These are phyloP conservation scores for Allophyes oxyacanthae DNA, from an alignment of 2,888 invertebrate genomes.

Conservation along the genomic window DNA sequence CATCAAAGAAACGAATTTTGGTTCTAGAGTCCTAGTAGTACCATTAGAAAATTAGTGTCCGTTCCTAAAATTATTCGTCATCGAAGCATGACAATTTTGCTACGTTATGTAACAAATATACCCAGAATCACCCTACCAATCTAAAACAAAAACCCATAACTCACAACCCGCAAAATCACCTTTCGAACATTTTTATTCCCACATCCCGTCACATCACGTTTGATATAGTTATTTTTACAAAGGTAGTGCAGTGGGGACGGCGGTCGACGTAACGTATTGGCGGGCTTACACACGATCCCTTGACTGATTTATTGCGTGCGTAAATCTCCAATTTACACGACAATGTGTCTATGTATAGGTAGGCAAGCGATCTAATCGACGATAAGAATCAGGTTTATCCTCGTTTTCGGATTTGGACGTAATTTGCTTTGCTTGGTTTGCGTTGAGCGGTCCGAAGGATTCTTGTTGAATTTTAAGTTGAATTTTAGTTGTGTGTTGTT, in stretches of 20 bases:
- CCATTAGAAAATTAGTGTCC: too few species aligned
- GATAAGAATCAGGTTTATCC: slow-evolving; percentile 67
- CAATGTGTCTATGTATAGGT: slow-evolving; percentile 67
- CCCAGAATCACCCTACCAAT: slow-evolving; percentile 30
- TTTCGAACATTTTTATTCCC: slow-evolving; percentile 61
- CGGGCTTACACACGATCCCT: slow-evolving; percentile 81
- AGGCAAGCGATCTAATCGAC: slow-evolving; percentile 69
- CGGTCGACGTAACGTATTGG: slow-evolving; percentile 82
- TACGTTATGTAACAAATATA: not conserved
- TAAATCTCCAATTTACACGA: slow-evolving; percentile 88
- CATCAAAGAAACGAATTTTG: not conserved
- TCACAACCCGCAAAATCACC: slow-evolving; percentile 57
- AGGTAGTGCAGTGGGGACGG: slow-evolving; percentile 70
- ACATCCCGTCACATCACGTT: slow-evolving; percentile 56
- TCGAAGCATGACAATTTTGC: not conserved
- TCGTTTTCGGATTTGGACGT: slow-evolving; percentile 50
- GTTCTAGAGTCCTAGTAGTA: too few species aligned
- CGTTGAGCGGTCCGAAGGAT: slow-evolving; percentile 27
- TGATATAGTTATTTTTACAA: slow-evolving; percentile 64
- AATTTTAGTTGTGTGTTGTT: slow-evolving; percentile 11
- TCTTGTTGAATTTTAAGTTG: slow-evolving; percentile 34
- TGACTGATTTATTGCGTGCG: slow-evolving; percentile 86
- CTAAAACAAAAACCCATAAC: slow-evolving; percentile 50
- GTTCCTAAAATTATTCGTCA: too few species aligned
- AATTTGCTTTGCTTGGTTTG: slow-evolving; percentile 50